Conservation (phyloP, 2,888 invertebrate species). For the Parnassius smintheus region DNA sequence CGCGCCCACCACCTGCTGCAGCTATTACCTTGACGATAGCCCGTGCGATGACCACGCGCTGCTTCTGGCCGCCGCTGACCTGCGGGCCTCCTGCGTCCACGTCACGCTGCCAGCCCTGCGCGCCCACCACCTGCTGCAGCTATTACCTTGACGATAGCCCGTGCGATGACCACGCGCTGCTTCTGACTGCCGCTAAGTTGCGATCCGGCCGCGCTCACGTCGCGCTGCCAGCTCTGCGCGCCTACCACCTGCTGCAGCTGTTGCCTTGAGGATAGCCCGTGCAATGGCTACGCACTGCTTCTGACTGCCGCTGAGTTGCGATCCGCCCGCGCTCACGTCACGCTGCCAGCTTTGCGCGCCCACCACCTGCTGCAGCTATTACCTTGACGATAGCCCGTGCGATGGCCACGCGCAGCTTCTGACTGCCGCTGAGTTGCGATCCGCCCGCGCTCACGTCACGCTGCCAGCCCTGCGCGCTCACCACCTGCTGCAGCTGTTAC, state of each 20-base stretch:
- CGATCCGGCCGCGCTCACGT: slow-evolving; percentile 94
- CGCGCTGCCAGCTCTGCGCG: slow-evolving; percentile 87
- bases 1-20: too few relatives aligned
- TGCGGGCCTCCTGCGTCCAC: slow-evolving; percentile 95
- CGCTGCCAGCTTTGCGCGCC: too few relatives aligned
- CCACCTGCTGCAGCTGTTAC: slow-evolving; percentile 56
- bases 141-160: slow-evolving; percentile 92
- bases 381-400: too few relatives aligned
- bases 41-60: slow-evolving; percentile 95
- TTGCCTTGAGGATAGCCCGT: slow-evolving; percentile 92
- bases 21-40: slow-evolving; percentile 90
- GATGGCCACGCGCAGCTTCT: too few relatives aligned
- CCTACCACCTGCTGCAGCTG: slow-evolving; percentile 85
- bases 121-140: slow-evolving; percentile 86
- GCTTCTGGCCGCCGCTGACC: slow-evolving; percentile 96
- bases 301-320: slow-evolving; percentile 96
- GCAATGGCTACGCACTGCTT: slow-evolving; percentile 97
- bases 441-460: slow-evolving; percentile 88
- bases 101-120: slow-evolving; percentile 88
- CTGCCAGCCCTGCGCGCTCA: too few relatives aligned
- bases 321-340: too few relatives aligned
- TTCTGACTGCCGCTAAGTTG: slow-evolving; percentile 96
- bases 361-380: too few relatives aligned
- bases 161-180: slow-evolving; percentile 95
- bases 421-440: too few relatives aligned